Evolutionary conservation across 2,797 vertebrate genomes (phyloP).

Genomic region (Paguma larvata): DNA sequence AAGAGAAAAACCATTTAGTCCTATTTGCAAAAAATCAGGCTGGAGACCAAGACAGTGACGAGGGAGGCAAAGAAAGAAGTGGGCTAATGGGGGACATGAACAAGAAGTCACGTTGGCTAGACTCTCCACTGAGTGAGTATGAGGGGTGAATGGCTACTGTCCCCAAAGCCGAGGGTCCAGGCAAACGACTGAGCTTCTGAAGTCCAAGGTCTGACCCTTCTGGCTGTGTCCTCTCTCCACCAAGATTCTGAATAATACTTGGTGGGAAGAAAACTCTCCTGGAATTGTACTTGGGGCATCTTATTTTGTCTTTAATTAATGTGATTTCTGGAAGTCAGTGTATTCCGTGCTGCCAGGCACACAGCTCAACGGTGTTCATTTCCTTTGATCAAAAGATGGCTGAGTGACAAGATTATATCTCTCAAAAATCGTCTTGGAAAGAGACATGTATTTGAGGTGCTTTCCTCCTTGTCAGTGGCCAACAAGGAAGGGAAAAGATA

Average conservation of each 20-base stretch:
- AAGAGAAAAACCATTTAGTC: background rate
- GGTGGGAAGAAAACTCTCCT: slow-evolving; percentile 61
- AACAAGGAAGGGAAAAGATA: background rate
- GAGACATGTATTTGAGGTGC: background rate
- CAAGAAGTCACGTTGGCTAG: background rate
- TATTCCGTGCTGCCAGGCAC: slow-evolving; percentile 49
- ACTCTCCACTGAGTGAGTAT: background rate
- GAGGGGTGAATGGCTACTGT: background rate
- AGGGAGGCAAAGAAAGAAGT: background rate
- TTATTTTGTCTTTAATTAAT: slow-evolving; percentile 76
- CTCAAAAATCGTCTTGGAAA: slow-evolving; percentile 42
- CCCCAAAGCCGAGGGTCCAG: background rate
- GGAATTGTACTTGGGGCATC: slow-evolving; percentile 74
- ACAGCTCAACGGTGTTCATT: slow-evolving; percentile 54
- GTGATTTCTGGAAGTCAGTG: slow-evolving; percentile 54
- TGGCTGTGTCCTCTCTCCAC: background rate
- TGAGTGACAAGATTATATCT: background rate
- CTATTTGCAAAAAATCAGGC: background rate
- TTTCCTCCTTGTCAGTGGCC: background rate
- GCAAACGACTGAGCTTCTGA: background rate
- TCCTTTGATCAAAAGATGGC: slow-evolving; percentile 68
- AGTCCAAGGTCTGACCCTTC: background rate
- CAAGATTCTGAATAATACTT: background rate
- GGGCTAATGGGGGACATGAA: background rate
- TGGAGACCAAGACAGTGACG: background rate